phyloP scores from a whole-genome alignment of 2,888 invertebrate species.

The Drosophila nr. fundita region DNA sequence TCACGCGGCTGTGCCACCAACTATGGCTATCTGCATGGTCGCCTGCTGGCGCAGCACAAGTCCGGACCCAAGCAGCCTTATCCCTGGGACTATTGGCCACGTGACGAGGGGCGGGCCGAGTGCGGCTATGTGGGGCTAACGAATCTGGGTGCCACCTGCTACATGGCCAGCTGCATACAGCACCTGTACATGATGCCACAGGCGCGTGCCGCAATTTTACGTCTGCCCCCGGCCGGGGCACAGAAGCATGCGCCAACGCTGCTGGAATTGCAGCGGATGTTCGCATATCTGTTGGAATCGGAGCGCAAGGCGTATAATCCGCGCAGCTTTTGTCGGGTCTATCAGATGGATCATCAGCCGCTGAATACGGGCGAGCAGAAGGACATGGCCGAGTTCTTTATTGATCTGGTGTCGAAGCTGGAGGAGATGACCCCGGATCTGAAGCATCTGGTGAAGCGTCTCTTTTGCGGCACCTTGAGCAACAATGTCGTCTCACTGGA shows the following conservation, averaged over 20 bases:
- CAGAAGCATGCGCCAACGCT: conserved; percentile 93
- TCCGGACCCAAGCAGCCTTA: conserved; percentile 93
- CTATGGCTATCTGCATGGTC: conserved; percentile 92
- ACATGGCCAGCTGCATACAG: conserved; percentile 99
- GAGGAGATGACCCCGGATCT: conserved; percentile 97
- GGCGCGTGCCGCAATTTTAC: conserved; percentile 93
- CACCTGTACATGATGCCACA: conserved; percentile 99
- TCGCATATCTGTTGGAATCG: conserved; percentile 96
- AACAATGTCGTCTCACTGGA: conserved; percentile 98
- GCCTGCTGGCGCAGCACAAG: conserved; percentile 93
- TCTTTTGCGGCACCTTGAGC: conserved; percentile 97
- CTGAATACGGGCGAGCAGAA: conserved; percentile 98
- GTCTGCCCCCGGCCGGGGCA: conserved; percentile 89
- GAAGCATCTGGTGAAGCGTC: conserved; percentile 94
- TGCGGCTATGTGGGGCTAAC: conserved; percentile 98
- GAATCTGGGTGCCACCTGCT: conserved; percentile 97
- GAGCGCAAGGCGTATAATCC: conserved; percentile 98
- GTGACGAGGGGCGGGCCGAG: conserved; percentile 96
- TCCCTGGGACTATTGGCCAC: conserved; percentile 99
- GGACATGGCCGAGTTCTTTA: conserved; percentile 99
- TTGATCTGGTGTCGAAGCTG: conserved; percentile 96
- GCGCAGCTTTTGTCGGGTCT: conserved; percentile 96
- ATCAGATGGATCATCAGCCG: conserved; percentile 98
- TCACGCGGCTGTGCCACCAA: conserved; percentile 94
- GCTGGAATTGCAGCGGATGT: conserved; percentile 96